Percentiles rank a stretch among this genome's conserved stretches.
phyloP scores from a whole-genome alignment of 1,140 invertebrate genomes.

The Dendrolimus punctatus region DNA sequence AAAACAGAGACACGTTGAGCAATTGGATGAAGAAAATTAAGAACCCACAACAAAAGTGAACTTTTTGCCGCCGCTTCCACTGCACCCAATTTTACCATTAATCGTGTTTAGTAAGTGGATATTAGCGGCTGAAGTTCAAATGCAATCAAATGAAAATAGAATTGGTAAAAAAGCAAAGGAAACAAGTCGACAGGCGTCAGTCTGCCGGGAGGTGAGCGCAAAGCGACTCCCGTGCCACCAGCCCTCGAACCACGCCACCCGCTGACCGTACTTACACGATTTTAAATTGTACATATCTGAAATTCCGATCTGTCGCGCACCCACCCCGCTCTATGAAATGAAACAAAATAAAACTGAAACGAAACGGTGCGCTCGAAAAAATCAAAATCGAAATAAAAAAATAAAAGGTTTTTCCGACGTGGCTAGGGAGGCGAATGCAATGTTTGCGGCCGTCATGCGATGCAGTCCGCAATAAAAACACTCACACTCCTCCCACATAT shows the following conservation, averaged over 20 bases:
- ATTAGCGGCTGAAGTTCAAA: constrained; percentile 73
- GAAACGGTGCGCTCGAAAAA: constrained; percentile 60
- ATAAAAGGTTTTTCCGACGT: constrained; percentile 60
- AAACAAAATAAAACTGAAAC: constrained; percentile 70
- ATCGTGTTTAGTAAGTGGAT: constrained; percentile 74
- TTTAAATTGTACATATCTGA: constrained; percentile 73
- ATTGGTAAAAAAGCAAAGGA: constrained; percentile 68
- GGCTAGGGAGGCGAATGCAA: constrained; percentile 57
- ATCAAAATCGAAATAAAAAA: constrained; percentile 70
- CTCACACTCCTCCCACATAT: constrained; percentile 56
- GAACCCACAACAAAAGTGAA: constrained; percentile 53
- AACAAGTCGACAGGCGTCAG: constrained; percentile 70
- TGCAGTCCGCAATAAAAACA: constrained; percentile 69
- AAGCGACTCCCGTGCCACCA: constrained; percentile 28
- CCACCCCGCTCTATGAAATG: constrained; percentile 70
- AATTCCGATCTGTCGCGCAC: constrained; percentile 70
- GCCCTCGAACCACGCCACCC: constrained; percentile 27
- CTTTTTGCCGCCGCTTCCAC: constrained; percentile 24
- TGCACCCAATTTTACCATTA: constrained; percentile 39
- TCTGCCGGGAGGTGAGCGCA: constrained; percentile 49
- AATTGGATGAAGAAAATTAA: constrained; percentile 31
- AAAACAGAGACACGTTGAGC: too few species aligned
- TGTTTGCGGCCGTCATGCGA: constrained; percentile 69
- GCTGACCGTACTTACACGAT: constrained; percentile 72
- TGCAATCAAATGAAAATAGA: constrained; percentile 73